Percentiles rank a stretch among this genome's conserved stretches.
Evolutionary conservation across 2,797 vertebrate species (phyloP).

Genomic region (Ctenopoma multispine): DNA sequence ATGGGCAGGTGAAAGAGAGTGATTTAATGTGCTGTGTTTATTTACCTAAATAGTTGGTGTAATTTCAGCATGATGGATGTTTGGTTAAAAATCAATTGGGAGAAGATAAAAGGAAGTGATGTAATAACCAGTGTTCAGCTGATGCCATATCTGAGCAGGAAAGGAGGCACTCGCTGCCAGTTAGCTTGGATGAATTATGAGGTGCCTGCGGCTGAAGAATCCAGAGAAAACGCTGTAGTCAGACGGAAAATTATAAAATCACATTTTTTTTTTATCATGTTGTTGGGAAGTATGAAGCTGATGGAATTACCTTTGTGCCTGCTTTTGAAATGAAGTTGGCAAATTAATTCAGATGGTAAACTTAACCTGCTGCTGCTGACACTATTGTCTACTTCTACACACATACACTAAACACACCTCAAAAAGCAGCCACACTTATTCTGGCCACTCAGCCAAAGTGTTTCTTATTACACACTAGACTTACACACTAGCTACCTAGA

Average conservation of each 20-base stretch:
- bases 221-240: neutral
- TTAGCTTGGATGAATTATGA: too few species aligned
- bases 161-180: neutral
- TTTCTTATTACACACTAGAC: neutral
- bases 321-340: conserved; percentile 39
- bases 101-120: neutral
- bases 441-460: too few species aligned
- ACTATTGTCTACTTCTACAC: neutral
- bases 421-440: too few species aligned
- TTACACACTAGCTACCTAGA: neutral
- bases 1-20: too few species aligned
- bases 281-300: conserved; percentile 11
- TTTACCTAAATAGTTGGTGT: too few species aligned
- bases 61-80: too few species aligned
- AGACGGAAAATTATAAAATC: neutral
- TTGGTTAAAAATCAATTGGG: neutral
- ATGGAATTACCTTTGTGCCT: conserved; percentile 51
- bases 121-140: neutral
- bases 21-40: neutral
- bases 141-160: neutral
- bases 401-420: neutral
- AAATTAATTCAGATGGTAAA: conserved; percentile 15
- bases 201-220: conserved; percentile 2
- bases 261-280: neutral
- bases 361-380: neutral